These are phyloP conservation scores for Gallinago solitaria DNA, from an alignment of 2,797 vertebrate genomes.

Conservation along the genomic window DNA sequence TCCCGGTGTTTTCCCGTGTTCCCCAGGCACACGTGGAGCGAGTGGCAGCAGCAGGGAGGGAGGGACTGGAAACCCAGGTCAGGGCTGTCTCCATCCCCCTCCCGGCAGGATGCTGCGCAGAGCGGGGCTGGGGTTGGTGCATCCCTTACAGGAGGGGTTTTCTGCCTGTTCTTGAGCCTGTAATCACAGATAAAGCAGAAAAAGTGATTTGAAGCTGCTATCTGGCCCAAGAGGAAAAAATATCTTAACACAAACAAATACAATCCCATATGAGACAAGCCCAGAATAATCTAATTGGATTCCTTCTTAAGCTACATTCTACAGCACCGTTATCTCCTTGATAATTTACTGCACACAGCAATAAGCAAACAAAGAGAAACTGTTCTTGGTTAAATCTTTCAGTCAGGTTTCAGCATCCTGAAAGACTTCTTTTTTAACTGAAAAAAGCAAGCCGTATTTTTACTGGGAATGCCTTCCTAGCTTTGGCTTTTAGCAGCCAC, in stretches of 20 bases:
- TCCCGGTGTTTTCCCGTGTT: accelerated
- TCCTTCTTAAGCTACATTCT: not conserved
- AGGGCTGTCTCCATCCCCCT: not conserved
- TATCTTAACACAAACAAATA: not conserved
- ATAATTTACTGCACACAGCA: not conserved
- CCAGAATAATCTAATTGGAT: not conserved
- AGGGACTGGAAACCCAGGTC: not conserved
- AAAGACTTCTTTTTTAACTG: not conserved
- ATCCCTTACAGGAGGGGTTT: not conserved
- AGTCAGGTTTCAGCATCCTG: not conserved
- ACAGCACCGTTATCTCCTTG: not conserved
- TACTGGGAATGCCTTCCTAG: not conserved
- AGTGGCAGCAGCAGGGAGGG: accelerated
- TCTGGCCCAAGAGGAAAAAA: not conserved
- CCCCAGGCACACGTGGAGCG: accelerated
- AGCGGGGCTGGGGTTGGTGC: not conserved
- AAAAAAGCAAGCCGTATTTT: not conserved
- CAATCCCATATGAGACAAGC: not conserved
- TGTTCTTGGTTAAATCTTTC: not conserved
- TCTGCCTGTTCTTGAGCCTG: not conserved
- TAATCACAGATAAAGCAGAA: not conserved
- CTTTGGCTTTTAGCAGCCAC: not conserved
- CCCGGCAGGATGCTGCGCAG: not conserved
- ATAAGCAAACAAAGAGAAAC: not conserved
- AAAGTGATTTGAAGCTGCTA: not conserved